A percentile compares a stretch with the other conserved stretches of the same genome.
These are phyloP conservation scores for Brenthis ino DNA, from an alignment of 2,888 invertebrate species.

Conservation along the genomic window DNA sequence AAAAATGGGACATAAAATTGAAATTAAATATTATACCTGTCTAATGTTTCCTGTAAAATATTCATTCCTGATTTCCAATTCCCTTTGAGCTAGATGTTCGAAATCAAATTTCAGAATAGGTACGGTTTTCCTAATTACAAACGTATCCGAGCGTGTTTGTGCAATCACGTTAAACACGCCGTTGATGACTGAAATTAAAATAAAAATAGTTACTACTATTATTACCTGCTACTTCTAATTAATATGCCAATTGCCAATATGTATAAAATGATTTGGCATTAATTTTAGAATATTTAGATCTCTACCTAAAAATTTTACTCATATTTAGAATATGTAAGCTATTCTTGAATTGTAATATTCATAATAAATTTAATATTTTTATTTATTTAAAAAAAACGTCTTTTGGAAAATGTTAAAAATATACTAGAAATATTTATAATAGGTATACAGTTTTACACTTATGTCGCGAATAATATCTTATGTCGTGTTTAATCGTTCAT, in stretches of 20 bases:
- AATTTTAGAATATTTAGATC: not conserved
- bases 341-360: too few relatives aligned
- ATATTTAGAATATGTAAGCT: too few relatives aligned
- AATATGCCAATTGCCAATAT: not conserved
- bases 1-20: slow-evolving; percentile 6
- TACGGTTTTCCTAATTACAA: slow-evolving; percentile 44
- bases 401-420: too few relatives aligned
- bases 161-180: slow-evolving; percentile 34
- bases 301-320: too few relatives aligned
- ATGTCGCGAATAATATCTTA: too few relatives aligned
- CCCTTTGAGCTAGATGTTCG: slow-evolving; percentile 42
- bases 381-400: too few relatives aligned
- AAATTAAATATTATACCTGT: slow-evolving; percentile 31
- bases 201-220: not conserved
- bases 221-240: not conserved
- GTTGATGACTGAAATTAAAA: slow-evolving; percentile 17
- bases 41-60: slow-evolving; percentile 36
- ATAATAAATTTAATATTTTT: too few relatives aligned
- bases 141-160: slow-evolving; percentile 40
- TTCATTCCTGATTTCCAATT: slow-evolving; percentile 43
- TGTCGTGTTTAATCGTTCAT: too few relatives aligned
- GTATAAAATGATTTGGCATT: not conserved
- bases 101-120: slow-evolving; percentile 44
- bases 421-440: too few relatives aligned
- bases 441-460: too few relatives aligned